A percentile compares a stretch with the other conserved stretches of the same genome.
phyloP scores from a whole-genome alignment of 1,140 invertebrate genomes.

The Tetramorium simillimum region DNA sequence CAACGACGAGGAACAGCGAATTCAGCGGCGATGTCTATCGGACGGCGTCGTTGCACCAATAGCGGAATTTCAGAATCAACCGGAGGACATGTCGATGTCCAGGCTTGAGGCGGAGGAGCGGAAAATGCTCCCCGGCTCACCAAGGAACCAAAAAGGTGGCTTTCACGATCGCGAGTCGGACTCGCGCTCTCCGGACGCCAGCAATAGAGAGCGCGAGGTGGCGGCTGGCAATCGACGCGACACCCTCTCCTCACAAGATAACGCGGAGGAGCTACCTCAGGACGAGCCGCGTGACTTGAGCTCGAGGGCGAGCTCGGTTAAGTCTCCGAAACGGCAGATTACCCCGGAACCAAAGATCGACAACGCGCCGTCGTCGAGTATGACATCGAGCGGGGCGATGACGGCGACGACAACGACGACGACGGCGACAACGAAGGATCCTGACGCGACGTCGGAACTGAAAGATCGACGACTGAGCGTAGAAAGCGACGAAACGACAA shows the following conservation, averaged over 20 bases:
- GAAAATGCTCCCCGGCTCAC: conserved; percentile 75
- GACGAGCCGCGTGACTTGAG: conserved; percentile 83
- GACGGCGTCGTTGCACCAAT: conserved; percentile 44
- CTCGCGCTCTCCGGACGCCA: conserved; percentile 67
- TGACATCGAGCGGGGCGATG: conserved; percentile 24
- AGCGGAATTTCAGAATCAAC: conserved; percentile 85
- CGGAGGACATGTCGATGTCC: conserved; percentile 87
- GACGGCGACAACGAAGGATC: conserved; percentile 28
- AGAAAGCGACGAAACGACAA: conserved; percentile 55
- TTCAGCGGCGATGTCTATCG: conserved; percentile 56
- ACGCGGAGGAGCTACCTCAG: conserved; percentile 70
- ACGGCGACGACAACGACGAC: conserved; percentile 58
- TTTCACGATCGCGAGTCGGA: conserved; percentile 68
- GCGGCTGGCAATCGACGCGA: conserved; percentile 40
- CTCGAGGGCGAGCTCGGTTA: conserved; percentile 79
- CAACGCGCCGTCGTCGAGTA: conserved; percentile 45
- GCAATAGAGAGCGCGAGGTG: conserved; percentile 48
- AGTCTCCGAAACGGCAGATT: conserved; percentile 75
- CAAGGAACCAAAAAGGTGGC: conserved; percentile 51
- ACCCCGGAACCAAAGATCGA: conserved; percentile 79
- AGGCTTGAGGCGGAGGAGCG: conserved; percentile 80
- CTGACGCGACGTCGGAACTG: conserved; percentile 23
- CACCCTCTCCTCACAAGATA: conserved; percentile 49
- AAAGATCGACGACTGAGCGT: conserved; percentile 45
- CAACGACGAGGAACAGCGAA: conserved; percentile 85